Percentiles rank a stretch among this genome's conserved stretches.
Conservation (phyloP, 1,140 invertebrate genomes). For the Pomacea maculata region DNA sequence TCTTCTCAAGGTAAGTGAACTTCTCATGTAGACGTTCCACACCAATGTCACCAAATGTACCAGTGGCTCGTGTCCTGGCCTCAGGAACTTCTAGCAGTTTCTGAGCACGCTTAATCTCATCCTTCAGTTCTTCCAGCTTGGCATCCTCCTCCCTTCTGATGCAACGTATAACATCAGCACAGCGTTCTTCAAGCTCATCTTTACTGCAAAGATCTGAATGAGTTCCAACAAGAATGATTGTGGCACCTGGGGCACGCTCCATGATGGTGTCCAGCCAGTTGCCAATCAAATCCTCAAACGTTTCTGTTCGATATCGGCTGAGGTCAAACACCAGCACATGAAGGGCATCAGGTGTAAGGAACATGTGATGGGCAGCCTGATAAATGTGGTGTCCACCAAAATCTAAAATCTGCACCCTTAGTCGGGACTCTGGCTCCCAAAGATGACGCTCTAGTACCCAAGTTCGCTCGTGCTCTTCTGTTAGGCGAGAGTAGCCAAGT, state of each 20-base stretch:
- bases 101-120: conserved; percentile 37
- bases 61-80: conserved; percentile 29
- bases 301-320: conserved; percentile 37
- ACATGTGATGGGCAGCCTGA: conserved; percentile 63
- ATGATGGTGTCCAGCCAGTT: conserved; percentile 60
- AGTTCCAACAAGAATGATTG: conserved; percentile 53
- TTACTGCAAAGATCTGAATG: conserved; percentile 52
- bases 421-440: conserved; percentile 56
- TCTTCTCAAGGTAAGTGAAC: conserved; percentile 44
- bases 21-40: conserved; percentile 46
- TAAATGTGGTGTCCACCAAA: conserved; percentile 64
- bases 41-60: conserved; percentile 49
- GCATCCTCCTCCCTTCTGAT: conserved; percentile 48
- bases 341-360: conserved; percentile 62
- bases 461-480: conserved; percentile 54
- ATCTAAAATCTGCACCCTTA: conserved; percentile 62
- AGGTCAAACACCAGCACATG: conserved; percentile 66
- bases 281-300: conserved; percentile 50
- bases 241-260: conserved; percentile 54
- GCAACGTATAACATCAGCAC: conserved; percentile 42
- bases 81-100: conserved; percentile 32
- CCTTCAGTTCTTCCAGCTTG: conserved; percentile 47
- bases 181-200: conserved; percentile 45
- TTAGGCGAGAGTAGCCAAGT: conserved; percentile 52
- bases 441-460: conserved; percentile 60